Evolutionary conservation across 2,797 vertebrate species (phyloP).

Genomic region (Dallia pectoralis): DNA sequence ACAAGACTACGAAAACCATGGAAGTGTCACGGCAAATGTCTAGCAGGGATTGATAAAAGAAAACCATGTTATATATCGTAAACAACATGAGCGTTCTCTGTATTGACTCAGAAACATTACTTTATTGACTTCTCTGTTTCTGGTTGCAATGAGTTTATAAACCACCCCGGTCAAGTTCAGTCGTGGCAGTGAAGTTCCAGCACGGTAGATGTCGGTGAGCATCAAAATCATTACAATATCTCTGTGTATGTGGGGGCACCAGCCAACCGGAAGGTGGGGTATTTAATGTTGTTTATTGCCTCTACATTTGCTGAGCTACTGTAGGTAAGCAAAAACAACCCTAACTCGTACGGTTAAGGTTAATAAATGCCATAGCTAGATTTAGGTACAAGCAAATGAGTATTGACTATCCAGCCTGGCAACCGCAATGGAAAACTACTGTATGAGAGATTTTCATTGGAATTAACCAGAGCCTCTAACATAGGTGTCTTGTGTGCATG

Average conservation of each 20-base stretch:
- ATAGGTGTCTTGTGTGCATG: background rate
- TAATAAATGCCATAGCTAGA: too few species aligned
- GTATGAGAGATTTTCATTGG: background rate
- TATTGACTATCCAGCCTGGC: background rate
- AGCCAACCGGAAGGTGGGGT: background rate
- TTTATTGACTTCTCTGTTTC: constrained; percentile 9
- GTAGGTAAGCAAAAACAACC: background rate
- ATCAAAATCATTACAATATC: background rate
- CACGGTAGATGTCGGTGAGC: background rate
- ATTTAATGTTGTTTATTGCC: background rate
- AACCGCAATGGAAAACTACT: background rate
- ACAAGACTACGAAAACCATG: background rate
- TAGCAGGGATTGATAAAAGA: background rate
- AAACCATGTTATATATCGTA: background rate
- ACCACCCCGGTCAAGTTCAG: constrained; percentile 49
- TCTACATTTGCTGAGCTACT: background rate
- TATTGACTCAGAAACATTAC: constrained; percentile 1
- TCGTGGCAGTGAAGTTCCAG: constrained; percentile 39
- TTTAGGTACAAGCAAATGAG: background rate
- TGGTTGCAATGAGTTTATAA: constrained; percentile 10
- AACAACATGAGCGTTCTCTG: background rate
- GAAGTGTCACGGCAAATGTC: too few species aligned
- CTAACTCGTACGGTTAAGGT: background rate
- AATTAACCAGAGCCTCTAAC: background rate
- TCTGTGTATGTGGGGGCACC: background rate